These are phyloP conservation scores for Orchesella flavescens DNA, from an alignment of 2,888 invertebrate species.

Conservation along the genomic window DNA sequence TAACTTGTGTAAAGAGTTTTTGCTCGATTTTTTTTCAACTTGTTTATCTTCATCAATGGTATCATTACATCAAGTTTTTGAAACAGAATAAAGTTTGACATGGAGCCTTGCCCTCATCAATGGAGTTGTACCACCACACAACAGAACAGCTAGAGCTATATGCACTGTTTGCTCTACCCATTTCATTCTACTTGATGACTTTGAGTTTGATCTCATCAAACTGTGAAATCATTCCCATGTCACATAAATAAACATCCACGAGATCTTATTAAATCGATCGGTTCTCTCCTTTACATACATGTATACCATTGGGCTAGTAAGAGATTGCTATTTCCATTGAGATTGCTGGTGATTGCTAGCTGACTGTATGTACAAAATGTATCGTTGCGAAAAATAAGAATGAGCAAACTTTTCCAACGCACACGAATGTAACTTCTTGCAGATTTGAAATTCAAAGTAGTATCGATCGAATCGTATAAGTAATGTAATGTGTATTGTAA, in stretches of 20 bases:
- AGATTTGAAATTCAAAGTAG: conserved; percentile 31
- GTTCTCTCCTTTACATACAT: background rate
- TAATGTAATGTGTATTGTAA: no score
- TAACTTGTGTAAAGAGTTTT: background rate
- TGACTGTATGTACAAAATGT: background rate
- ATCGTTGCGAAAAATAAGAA: conserved; percentile 16
- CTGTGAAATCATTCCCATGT: conserved; percentile 38
- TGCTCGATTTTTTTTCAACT: conserved; percentile 22
- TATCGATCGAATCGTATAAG: conserved; percentile 14
- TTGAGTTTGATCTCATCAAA: conserved; percentile 33
- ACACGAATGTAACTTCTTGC: background rate
- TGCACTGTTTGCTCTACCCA: background rate
- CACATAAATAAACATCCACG: conserved; percentile 37
- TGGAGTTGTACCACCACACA: background rate
- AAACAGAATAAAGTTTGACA: conserved; percentile 31
- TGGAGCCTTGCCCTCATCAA: conserved; percentile 27
- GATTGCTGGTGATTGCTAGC: background rate
- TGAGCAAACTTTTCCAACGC: conserved; percentile 5
- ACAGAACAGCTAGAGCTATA: background rate
- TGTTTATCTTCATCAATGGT: conserved; percentile 6
- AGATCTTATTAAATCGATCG: conserved; percentile 44
- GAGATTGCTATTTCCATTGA: background rate
- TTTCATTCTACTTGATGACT: conserved; percentile 18
- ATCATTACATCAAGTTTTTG: conserved; percentile 10
- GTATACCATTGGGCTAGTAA: background rate